A percentile compares a stretch with the other conserved stretches of the same genome.
These are phyloP conservation scores for Leptinotarsa peninsularis DNA, from an alignment of 2,888 invertebrate genomes.

Conservation along the genomic window DNA sequence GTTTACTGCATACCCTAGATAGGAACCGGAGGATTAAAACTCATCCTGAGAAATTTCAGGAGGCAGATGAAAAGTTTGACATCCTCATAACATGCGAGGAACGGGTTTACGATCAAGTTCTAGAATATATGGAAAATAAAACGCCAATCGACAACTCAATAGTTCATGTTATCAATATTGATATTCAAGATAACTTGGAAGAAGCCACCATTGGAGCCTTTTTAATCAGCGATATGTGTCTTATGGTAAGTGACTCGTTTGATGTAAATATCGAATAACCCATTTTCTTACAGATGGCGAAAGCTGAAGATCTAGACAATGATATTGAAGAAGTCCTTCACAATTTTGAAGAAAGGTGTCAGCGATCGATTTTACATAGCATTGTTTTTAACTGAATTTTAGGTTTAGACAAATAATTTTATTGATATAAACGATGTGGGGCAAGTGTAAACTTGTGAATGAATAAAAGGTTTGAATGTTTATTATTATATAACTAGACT, in stretches of 20 bases:
- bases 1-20: conserved; percentile 97
- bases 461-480: neutral
- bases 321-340: conserved; percentile 97
- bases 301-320: conserved; percentile 94
- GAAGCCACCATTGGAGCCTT: conserved; percentile 99
- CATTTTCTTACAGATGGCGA: conserved; percentile 76
- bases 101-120: conserved; percentile 97
- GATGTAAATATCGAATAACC: neutral
- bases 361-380: conserved; percentile 90
- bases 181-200: conserved; percentile 99
- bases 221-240: conserved; percentile 95
- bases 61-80: conserved; percentile 89
- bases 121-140: conserved; percentile 90
- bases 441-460: neutral
- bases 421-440: conserved; percentile 7
- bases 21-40: conserved; percentile 95
- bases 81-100: conserved; percentile 98
- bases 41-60: conserved; percentile 94
- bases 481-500: neutral
- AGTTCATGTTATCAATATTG: conserved; percentile 97
- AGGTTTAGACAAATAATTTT: neutral
- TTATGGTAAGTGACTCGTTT: conserved; percentile 68
- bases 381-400: conserved; percentile 88
- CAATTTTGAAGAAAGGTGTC: conserved; percentile 91
- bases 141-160: conserved; percentile 85